phyloP scores from a whole-genome alignment of 1,140 invertebrate species.

The Riptortus pedestris region DNA sequence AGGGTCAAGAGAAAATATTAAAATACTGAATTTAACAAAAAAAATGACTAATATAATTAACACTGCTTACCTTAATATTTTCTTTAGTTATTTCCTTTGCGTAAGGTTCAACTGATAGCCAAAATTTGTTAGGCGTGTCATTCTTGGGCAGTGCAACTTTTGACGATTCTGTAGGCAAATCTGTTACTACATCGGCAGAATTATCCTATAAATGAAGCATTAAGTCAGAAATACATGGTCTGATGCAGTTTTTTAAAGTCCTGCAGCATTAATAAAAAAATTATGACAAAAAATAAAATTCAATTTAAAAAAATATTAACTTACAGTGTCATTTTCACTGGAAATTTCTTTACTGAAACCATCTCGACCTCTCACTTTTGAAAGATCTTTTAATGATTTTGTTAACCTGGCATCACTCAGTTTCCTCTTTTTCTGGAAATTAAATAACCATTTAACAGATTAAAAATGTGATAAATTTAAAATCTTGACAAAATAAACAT shows the following conservation, averaged over 20 bases:
- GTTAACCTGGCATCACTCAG: conserved; percentile 15
- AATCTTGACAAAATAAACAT: too few species aligned
- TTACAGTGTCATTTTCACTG: conserved; percentile 27
- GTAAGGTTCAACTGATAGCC: conserved; percentile 87
- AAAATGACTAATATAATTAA: too few species aligned
- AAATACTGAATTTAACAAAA: too few species aligned
- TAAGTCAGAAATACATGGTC: too few species aligned
- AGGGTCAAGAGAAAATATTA: too few species aligned
- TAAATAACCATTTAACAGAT: conserved; percentile 6
- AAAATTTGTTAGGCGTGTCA: conserved; percentile 90
- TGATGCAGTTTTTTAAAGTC: not conserved
- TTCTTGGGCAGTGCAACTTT: conserved; percentile 66
- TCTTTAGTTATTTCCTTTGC: conserved; percentile 79
- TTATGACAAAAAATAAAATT: too few species aligned
- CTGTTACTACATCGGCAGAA: conserved; percentile 20
- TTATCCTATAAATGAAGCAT: conserved; percentile 26
- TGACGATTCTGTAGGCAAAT: conserved; percentile 41
- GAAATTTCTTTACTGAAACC: conserved; percentile 6
- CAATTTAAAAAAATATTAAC: not conserved
- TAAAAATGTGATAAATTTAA: too few species aligned
- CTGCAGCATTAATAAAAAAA: not conserved
- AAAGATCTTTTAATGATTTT: conserved; percentile 24
- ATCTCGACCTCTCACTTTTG: conserved; percentile 16
- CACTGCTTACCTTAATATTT: conserved; percentile 57
- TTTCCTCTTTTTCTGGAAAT: conserved; percentile 22